Conservation (phyloP, 2,888 invertebrate species). For the Pristionchus entomophagus region DNA sequence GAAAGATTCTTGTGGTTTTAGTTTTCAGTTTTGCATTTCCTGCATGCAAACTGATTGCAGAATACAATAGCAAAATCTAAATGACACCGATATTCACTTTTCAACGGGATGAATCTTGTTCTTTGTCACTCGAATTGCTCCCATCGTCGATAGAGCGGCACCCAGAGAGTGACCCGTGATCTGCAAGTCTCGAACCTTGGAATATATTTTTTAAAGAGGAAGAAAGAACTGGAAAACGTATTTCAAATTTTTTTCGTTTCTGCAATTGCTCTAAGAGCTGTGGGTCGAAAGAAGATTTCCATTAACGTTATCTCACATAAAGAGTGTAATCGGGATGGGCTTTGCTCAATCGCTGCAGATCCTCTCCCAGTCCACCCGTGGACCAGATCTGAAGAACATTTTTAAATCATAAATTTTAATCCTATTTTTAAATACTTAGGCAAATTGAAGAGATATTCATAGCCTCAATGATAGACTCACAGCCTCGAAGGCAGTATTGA, state of each 20-base stretch:
- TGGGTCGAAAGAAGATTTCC: too few species aligned
- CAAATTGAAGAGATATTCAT: neutral
- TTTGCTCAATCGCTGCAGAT: neutral
- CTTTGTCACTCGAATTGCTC: slow-evolving; percentile 55
- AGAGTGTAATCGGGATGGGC: slow-evolving; percentile 16
- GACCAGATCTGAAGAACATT: neutral
- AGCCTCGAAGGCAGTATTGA: neutral
- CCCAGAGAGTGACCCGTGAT: slow-evolving; percentile 66
- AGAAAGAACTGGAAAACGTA: too few species aligned
- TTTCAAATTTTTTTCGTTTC: neutral
- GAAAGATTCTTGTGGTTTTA: too few species aligned
- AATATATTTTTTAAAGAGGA: too few species aligned
- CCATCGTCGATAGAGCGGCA: slow-evolving; percentile 63
- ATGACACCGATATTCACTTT: neutral
- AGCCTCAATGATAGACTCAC: too few species aligned
- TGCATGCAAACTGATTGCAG: neutral
- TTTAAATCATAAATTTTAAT: neutral
- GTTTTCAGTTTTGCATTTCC: too few species aligned
- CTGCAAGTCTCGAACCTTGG: slow-evolving; percentile 45
- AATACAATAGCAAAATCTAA: neutral
- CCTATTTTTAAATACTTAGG: neutral
- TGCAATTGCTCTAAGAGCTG: too few species aligned
- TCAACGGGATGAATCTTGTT: neutral
- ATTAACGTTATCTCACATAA: neutral
- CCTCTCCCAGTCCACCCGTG: neutral